Evolutionary conservation across 2,113 vertebrate species (phyloP).

Genomic region (Laticauda colubrina): DNA sequence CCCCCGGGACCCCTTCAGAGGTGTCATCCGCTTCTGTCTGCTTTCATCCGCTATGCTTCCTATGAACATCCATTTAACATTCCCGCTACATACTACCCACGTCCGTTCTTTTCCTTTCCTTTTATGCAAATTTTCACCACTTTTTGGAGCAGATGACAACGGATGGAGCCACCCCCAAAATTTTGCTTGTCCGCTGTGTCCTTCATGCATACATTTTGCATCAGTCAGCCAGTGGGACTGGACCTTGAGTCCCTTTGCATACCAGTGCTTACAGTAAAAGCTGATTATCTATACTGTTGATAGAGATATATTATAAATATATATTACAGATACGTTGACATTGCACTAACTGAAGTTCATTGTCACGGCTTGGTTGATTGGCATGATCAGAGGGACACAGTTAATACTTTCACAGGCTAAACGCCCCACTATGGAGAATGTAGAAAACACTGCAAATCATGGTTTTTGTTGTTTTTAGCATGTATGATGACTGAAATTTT

Average conservation of each 20-base stretch:
- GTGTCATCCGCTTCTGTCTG: too few species aligned
- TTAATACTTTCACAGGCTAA: not conserved
- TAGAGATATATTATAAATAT: not conserved
- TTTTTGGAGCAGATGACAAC: too few species aligned
- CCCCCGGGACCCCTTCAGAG: too few species aligned
- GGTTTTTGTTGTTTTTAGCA: not conserved
- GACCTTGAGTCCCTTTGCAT: not conserved
- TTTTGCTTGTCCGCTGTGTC: too few species aligned
- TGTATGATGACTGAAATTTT: not conserved
- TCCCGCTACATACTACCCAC: too few species aligned
- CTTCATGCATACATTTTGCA: too few species aligned
- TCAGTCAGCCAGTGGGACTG: too few species aligned
- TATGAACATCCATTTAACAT: too few species aligned
- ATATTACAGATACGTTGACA: not conserved
- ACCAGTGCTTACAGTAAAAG: not conserved
- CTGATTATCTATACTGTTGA: not conserved
- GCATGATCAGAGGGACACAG: not conserved
- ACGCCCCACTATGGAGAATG: not conserved
- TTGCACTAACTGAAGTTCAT: not conserved
- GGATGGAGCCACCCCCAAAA: too few species aligned
- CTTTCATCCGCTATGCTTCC: too few species aligned
- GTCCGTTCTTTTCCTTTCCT: too few species aligned
- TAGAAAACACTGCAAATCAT: not conserved
- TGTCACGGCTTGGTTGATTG: not conserved
- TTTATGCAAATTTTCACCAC: too few species aligned